Conservation (phyloP, 2,113 vertebrate species). For the Gopherus flavomarginatus region DNA sequence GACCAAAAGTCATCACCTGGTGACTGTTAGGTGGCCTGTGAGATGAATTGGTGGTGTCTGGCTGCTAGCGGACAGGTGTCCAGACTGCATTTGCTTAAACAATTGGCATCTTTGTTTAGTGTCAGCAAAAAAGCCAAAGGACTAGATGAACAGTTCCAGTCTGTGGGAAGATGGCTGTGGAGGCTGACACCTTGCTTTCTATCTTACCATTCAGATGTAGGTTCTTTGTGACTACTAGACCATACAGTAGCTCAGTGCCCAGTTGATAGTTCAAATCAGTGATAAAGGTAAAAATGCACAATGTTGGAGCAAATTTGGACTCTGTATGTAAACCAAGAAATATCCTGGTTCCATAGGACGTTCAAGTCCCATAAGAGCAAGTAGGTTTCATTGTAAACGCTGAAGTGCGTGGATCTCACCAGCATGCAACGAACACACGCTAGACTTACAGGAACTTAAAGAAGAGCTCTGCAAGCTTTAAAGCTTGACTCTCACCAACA, state of each 20-base stretch:
- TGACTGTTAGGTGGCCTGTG: background rate
- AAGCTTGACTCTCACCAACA: background rate
- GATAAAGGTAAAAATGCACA: background rate
- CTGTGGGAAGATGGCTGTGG: background rate
- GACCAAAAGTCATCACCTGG: background rate
- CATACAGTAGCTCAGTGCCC: background rate
- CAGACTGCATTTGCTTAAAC: background rate
- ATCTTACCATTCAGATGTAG: background rate
- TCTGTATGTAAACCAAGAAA: accelerated
- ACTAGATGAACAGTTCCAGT: background rate
- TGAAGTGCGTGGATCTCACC: background rate
- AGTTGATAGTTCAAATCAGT: background rate
- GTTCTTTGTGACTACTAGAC: background rate
- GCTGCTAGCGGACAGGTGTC: background rate
- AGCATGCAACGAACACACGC: background rate
- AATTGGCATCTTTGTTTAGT: background rate
- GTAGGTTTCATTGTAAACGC: background rate
- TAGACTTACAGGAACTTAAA: background rate
- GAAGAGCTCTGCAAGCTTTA: background rate
- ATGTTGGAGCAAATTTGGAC: background rate
- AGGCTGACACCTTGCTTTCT: background rate
- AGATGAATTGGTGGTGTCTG: background rate
- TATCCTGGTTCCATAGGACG: background rate
- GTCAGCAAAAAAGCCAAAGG: background rate
- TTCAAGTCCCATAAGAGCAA: background rate